These are phyloP conservation scores for Rousettus madagascariensis DNA, from an alignment of 2,797 vertebrate species.

Conservation along the genomic window DNA sequence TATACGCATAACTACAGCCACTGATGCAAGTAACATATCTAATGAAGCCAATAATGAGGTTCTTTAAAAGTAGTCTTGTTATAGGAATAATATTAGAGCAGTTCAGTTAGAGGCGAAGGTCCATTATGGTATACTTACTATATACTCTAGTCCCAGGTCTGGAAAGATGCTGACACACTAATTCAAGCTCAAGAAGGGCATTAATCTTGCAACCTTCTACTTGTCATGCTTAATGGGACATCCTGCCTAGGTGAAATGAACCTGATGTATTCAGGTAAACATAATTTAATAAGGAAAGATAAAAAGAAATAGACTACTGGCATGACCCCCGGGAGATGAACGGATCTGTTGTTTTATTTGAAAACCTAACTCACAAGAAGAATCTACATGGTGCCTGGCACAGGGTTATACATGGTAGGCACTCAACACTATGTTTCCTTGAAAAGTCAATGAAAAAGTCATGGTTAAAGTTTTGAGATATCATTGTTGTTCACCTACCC, in stretches of 20 bases:
- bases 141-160: constrained; percentile 81
- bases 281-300: constrained; percentile 88
- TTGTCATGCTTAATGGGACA: constrained; percentile 89
- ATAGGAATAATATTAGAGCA: constrained; percentile 89
- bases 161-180: constrained; percentile 88
- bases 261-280: constrained; percentile 89
- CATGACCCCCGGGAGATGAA: constrained; percentile 61
- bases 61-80: constrained; percentile 92
- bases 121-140: constrained; percentile 85
- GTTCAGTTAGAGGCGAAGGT: constrained; percentile 87
- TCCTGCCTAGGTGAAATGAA: constrained; percentile 89
- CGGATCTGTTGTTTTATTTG: constrained; percentile 76
- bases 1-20: constrained; percentile 89
- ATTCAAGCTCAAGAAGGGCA: constrained; percentile 87
- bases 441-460: constrained; percentile 3
- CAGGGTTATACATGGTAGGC: neutral
- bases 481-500: neutral
- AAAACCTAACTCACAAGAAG: constrained; percentile 55
- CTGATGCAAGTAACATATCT: constrained; percentile 92
- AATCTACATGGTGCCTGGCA: neutral
- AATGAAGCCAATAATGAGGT: constrained; percentile 94
- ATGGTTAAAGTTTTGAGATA: constrained; percentile 4
- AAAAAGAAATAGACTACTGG: constrained; percentile 74
- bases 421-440: neutral
- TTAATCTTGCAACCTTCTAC: constrained; percentile 88